These are phyloP conservation scores for Dermolepida albohirtum DNA, from an alignment of 2,888 invertebrate species.

Conservation along the genomic window DNA sequence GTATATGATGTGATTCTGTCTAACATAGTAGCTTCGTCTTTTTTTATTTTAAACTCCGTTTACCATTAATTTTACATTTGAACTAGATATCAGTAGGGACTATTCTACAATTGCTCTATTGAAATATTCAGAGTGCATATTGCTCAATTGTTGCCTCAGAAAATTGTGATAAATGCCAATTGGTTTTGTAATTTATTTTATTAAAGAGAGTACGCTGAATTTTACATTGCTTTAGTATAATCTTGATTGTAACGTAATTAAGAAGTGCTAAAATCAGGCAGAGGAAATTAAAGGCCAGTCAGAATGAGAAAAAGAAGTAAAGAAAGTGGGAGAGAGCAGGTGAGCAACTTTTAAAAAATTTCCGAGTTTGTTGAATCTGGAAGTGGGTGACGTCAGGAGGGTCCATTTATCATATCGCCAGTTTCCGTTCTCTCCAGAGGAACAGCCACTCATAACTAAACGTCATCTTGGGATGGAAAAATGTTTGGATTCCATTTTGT, in stretches of 20 bases:
- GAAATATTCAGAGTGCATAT: no score
- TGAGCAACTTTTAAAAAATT: constrained; percentile 30
- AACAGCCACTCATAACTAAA: constrained; percentile 57
- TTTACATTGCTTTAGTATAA: no score
- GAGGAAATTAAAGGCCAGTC: no score
- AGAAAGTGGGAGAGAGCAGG: neutral
- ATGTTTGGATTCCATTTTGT: constrained; percentile 54
- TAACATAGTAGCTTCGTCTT: neutral
- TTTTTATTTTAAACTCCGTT: neutral
- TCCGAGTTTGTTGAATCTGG: constrained; percentile 47
- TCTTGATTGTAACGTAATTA: no score
- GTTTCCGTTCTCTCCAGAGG: constrained; percentile 51
- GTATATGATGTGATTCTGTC: constrained; percentile 48
- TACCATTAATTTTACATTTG: no score
- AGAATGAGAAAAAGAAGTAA: neutral
- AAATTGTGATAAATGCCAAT: no score
- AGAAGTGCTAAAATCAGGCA: no score
- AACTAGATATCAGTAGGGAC: no score
- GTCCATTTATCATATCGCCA: constrained; percentile 56
- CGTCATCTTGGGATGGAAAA: constrained; percentile 56
- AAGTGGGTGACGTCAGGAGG: constrained; percentile 50
- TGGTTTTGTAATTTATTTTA: no score
- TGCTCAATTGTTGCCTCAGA: no score
- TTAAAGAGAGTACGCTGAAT: no score
- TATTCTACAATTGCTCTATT: no score